Evolutionary conservation across 2,888 invertebrate species (phyloP), one percentile per base, ranked within the genome.

Genomic region (Xanthorhoe designata): DNA sequence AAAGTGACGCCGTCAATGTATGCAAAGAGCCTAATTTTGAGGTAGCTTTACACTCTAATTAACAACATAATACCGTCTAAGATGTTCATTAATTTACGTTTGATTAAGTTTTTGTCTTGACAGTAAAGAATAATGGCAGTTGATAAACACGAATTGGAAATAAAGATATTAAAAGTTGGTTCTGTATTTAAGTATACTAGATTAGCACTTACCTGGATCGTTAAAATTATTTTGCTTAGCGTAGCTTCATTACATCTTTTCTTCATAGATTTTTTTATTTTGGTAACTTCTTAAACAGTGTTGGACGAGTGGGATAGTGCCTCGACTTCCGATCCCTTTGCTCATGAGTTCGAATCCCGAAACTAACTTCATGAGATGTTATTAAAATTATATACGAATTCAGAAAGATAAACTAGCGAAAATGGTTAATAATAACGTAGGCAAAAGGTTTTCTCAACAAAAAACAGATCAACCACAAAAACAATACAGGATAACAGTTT

Each of bases 1-100:
- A 68, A 32, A 32, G 32, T 66, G 69, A 66, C 58, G 59, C 55
- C 61, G 49, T 56, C 69, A 72, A 75, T 75, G 70, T 70, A 72
- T 75, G 69, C 75, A 71, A 69, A 73, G 62, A 64, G 71, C 70
- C 69, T 66, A 57, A 68, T 72, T 32, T 72, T 53, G 58, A 59
- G 54, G 50, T 32, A 42, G 66, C 64, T 66, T 18, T 63, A 61
- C 69, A 10, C 38, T 42, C 42, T 64, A 67, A 70, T 73, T 64
- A 73, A 73, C 69, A 70, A 68, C 69, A 58, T 54, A 72, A 69
- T 64, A 68, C 13, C 38, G 64, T 42, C 13, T 47, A 13, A 47
- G 17, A 13, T 17, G 8, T 47, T 47, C 47, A 47, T 47, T 47
- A 47, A 47, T 47, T 47, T 17, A 47, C 8, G 17, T 47, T 47